phyloP scores from a whole-genome alignment of 2,888 invertebrate genomes.

The Eristalis arbustorum region DNA sequence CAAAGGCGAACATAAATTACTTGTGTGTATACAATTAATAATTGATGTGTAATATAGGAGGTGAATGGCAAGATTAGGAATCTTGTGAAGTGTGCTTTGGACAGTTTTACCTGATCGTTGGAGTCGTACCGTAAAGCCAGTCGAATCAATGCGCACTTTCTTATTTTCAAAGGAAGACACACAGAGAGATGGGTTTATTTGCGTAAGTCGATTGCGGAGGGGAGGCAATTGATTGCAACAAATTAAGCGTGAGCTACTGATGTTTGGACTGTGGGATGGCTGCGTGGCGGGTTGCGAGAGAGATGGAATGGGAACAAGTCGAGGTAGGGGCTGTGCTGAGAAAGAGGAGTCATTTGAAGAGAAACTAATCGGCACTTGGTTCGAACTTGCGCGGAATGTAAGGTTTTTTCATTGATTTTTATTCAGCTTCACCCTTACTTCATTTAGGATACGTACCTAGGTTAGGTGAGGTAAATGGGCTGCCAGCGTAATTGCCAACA shows the following conservation, averaged over 20 bases:
- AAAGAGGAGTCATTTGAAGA: no score
- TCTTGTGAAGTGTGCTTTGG: constrained; percentile 61
- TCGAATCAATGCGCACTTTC: constrained; percentile 38
- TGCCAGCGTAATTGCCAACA: no score
- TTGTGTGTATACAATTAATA: constrained; percentile 66
- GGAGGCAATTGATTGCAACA: neutral
- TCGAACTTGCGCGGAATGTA: no score
- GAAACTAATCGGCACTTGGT: no score
- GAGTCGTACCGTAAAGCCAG: constrained; percentile 18
- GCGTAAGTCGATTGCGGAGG: constrained; percentile 9
- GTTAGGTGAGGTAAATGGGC: no score
- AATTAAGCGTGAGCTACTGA: neutral
- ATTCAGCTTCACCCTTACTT: no score
- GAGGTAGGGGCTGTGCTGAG: no score
- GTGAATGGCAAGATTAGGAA: constrained; percentile 63
- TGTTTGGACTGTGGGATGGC: neutral
- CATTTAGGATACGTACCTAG: no score
- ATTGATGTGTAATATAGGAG: constrained; percentile 69
- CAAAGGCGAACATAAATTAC: constrained; percentile 65
- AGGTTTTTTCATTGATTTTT: no score
- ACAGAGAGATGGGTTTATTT: constrained; percentile 13
- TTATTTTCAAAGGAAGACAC: constrained; percentile 13
- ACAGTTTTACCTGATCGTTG: constrained; percentile 7
- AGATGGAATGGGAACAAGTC: no score
- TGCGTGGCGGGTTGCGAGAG: no score